Percentiles rank a stretch among this genome's conserved stretches.
Evolutionary conservation across 2,797 vertebrate species (phyloP).

Genomic region (Pteropus rufus): DNA sequence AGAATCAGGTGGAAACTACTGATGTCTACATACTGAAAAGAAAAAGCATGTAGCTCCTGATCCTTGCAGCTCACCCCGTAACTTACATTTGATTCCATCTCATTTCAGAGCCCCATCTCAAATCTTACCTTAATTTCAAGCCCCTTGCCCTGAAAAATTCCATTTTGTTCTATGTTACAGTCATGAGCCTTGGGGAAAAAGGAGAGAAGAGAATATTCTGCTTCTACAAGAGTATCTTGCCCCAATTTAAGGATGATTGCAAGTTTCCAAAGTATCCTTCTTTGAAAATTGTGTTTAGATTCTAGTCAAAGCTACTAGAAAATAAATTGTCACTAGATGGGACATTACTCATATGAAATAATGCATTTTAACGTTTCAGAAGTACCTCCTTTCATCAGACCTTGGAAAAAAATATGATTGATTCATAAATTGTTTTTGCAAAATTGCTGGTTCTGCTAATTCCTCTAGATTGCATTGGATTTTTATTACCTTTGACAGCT

Average conservation of each 20-base stretch:
- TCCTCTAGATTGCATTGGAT: neutral
- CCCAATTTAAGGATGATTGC: neutral
- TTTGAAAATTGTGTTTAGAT: neutral
- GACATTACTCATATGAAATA: neutral
- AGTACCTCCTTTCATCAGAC: neutral
- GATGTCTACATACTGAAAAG: neutral
- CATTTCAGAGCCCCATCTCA: neutral
- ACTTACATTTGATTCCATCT: neutral
- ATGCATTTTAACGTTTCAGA: neutral
- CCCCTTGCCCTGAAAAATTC: neutral
- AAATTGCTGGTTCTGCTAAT: neutral
- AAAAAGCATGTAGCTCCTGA: fast-evolving
- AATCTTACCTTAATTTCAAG: neutral
- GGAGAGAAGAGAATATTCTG: neutral
- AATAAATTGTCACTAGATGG: neutral
- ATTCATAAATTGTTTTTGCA: neutral
- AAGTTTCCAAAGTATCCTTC: neutral
- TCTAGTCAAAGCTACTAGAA: neutral
- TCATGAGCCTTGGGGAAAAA: neutral
- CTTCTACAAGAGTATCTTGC: neutral
- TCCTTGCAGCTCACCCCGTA: neutral
- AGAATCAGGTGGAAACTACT: slow-evolving; percentile 57
- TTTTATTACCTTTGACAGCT: slow-evolving; percentile 24
- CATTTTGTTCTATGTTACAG: neutral
- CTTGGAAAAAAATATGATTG: slow-evolving; percentile 13